Conservation (phyloP, 2,888 invertebrate genomes). For the Theretra japonica region DNA sequence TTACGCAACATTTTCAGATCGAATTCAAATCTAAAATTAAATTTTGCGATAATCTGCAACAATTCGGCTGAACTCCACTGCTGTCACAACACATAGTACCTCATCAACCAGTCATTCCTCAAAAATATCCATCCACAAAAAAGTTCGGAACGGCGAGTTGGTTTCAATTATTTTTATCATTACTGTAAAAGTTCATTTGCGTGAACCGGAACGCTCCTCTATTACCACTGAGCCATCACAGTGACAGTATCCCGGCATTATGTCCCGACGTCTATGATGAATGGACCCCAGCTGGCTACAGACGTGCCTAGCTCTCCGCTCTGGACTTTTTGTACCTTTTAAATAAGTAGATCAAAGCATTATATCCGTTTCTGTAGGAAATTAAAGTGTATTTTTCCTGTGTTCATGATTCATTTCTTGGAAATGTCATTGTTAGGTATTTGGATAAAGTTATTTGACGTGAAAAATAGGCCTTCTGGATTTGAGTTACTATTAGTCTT, state of each 20-base stretch:
- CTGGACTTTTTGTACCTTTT: slow-evolving; percentile 17
- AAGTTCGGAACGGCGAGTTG: not conserved
- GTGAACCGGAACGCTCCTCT: not conserved
- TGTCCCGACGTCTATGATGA: slow-evolving; percentile 27
- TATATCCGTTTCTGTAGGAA: slow-evolving; percentile 13
- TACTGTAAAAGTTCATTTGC: slow-evolving; percentile 19
- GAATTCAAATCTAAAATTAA: no score
- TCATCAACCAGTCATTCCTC: not conserved
- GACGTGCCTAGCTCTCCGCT: slow-evolving; percentile 15
- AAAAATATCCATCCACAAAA: not conserved
- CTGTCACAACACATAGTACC: no score
- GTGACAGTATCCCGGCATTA: slow-evolving; percentile 25
- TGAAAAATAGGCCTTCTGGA: not conserved
- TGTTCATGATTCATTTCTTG: slow-evolving; percentile 11
- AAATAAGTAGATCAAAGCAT: slow-evolving; percentile 23
- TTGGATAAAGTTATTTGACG: not conserved
- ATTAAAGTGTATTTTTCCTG: slow-evolving; percentile 16
- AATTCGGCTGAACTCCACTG: no score
- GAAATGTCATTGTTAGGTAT: not conserved
- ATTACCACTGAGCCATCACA: slow-evolving; percentile 20
- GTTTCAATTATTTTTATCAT: slow-evolving; percentile 9
- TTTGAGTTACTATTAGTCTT: no score
- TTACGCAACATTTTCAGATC: no score
- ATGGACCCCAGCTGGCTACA: slow-evolving; percentile 2
- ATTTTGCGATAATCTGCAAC: no score